These are phyloP conservation scores for Henicopernis longicauda DNA, from an alignment of 2,113 vertebrate genomes.

Conservation along the genomic window DNA sequence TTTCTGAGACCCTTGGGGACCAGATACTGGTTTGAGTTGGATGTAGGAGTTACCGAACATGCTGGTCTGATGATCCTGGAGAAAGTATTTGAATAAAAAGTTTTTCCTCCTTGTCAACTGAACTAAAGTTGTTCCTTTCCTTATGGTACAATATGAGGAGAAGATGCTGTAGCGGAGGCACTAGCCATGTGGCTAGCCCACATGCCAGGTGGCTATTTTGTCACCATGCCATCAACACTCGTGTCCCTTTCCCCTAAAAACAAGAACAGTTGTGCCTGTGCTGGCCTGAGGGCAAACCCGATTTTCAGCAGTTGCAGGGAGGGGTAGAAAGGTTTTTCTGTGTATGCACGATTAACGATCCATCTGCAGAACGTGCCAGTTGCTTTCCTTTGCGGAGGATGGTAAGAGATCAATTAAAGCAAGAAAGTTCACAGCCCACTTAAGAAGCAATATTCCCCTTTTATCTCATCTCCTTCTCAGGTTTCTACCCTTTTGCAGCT, in stretches of 20 bases:
- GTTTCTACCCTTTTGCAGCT: slow-evolving; percentile 44
- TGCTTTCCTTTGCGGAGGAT: slow-evolving; percentile 52
- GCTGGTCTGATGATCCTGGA: background rate
- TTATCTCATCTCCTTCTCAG: slow-evolving; percentile 53
- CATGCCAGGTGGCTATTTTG: slow-evolving; percentile 2
- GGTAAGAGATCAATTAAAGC: slow-evolving; percentile 63
- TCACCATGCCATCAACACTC: background rate
- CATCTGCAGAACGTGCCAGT: slow-evolving; percentile 3
- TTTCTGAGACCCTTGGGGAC: background rate
- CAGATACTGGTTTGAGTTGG: background rate
- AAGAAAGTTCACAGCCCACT: slow-evolving; percentile 62
- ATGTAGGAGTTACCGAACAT: background rate
- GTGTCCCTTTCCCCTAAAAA: background rate
- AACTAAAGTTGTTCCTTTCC: background rate
- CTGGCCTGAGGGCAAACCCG: background rate
- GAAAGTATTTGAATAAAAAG: background rate
- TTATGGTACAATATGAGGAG: background rate
- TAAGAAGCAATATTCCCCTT: slow-evolving; percentile 63
- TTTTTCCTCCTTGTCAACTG: background rate
- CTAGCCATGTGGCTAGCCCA: background rate
- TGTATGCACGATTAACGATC: background rate
- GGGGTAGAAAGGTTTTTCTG: background rate
- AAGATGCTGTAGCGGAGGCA: background rate
- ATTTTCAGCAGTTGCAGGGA: background rate
- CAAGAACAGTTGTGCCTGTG: background rate